Evolutionary conservation across 2,113 vertebrate species (phyloP), one percentile per base, ranked within the genome.

Genomic region (Rhagologus leucostigma): DNA sequence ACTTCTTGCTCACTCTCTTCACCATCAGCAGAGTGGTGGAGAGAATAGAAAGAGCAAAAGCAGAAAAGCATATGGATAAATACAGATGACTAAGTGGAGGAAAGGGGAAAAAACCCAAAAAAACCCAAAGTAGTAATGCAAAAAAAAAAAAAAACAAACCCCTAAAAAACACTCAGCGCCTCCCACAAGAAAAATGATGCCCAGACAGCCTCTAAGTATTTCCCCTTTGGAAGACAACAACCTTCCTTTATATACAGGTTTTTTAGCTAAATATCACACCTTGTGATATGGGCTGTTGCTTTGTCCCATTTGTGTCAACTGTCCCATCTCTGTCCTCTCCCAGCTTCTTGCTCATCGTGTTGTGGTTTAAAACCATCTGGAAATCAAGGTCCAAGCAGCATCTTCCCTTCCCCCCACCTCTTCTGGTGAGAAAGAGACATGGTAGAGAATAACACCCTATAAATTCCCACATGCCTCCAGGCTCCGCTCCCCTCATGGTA

Each of bases 331-430:
- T 44, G 11, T 78, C 24, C 8, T 78, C 12, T 70, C n/a, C 22
- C 52, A 74, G 0, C 2, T 44, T 71, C 29, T 53, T 71, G 23
- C 6, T 39, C 11, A 10, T 10, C 0, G 0, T 23, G 53, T 14
- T 52, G 9, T 52, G 22, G 9, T 33, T 60, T 44, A 77, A 77
- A 68, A 60, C 6, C 22, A 52, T 14, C 4, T 86, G 33, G 9
- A 68, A 60, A 52, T 33, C 6, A 12, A 86, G 32, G 44, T 23
- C 46, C 53, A 52, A 68, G 53, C 9, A 77, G 22, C 17, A 22
- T 5, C 7, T 37, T 76, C 44, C 21, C 32, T 57, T 76, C 4
- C 4, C 4, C 17, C 17, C 7, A 15, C 18, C 7, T 59, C 22
- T 32, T n/a, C 46, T 44, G 22, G 7, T 52, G 27, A 44, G 27